phyloP scores from a whole-genome alignment of 2,797 vertebrate genomes.

The Rhincodon typus region DNA sequence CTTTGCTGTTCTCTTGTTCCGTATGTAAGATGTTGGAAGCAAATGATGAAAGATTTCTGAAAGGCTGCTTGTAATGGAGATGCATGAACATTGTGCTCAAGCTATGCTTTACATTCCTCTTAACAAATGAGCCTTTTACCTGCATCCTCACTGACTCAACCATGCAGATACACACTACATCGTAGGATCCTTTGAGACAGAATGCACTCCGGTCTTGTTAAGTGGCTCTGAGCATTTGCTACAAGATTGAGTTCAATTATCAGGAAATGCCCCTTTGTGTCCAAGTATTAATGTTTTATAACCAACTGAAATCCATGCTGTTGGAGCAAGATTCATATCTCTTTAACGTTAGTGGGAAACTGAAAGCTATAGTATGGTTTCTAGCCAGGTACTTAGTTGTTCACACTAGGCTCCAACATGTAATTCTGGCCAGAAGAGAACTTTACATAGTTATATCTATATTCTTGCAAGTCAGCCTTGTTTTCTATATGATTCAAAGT shows the following conservation, averaged over 20 bases:
- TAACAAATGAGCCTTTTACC: conserved; percentile 32
- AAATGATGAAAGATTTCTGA: conserved; percentile 32
- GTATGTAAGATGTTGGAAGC: neutral
- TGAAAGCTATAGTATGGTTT: neutral
- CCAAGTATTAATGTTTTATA: neutral
- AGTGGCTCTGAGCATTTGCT: neutral
- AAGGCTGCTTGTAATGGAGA: conserved; percentile 31
- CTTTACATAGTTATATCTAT: neutral
- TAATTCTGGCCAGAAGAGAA: neutral
- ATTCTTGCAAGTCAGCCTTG: neutral
- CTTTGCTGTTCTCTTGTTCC: neutral
- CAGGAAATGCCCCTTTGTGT: neutral
- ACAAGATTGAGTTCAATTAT: neutral
- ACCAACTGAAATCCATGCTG: neutral
- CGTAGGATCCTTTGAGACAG: neutral
- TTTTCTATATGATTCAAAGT: neutral
- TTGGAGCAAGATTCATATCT: neutral
- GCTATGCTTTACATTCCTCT: conserved; percentile 17
- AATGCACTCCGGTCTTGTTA: neutral
- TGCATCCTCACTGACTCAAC: neutral
- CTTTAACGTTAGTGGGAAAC: neutral
- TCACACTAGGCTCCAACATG: neutral
- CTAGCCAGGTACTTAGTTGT: neutral
- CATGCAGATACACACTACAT: neutral
- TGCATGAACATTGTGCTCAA: neutral